Conservation (phyloP, 2,888 invertebrate genomes). For the Ypsolopha scabrella region DNA sequence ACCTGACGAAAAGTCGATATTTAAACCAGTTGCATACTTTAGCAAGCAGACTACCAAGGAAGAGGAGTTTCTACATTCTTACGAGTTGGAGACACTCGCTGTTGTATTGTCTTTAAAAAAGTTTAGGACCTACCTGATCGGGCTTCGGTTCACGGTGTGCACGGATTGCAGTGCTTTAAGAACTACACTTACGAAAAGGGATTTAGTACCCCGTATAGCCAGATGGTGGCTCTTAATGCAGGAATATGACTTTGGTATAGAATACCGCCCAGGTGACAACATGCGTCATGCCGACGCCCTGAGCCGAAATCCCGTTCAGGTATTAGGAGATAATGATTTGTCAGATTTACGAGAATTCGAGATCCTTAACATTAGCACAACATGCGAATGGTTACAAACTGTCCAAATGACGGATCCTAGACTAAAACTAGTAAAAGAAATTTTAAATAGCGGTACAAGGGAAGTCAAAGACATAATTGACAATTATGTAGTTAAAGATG, state of each 20-base stretch:
- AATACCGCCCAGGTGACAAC: constrained; percentile 17
- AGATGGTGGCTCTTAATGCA: constrained; percentile 23
- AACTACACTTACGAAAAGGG: constrained; percentile 17
- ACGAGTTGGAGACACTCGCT: constrained; percentile 30
- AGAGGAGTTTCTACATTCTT: constrained; percentile 25
- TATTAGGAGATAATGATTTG: background rate
- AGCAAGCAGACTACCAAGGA: constrained; percentile 20
- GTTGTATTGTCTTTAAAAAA: constrained; percentile 13
- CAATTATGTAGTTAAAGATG: background rate
- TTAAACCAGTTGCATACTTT: constrained; percentile 22
- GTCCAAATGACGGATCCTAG: constrained; percentile 11
- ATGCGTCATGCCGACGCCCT: constrained; percentile 23
- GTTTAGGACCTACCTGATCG: constrained; percentile 18
- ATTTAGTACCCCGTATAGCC: constrained; percentile 20
- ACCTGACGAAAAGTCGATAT: constrained; percentile 13
- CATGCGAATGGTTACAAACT: constrained; percentile 13
- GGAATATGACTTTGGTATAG: constrained; percentile 21
- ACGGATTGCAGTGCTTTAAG: constrained; percentile 22
- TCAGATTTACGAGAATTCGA: constrained; percentile 2
- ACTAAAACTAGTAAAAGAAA: constrained; percentile 1
- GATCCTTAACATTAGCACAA: constrained; percentile 1
- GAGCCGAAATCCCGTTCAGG: constrained; percentile 14
- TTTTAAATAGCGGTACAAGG: background rate
- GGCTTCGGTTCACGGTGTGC: constrained; percentile 10
- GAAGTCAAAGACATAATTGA: constrained; percentile 1